phyloP scores from a whole-genome alignment of 2,888 invertebrate genomes.

The Andrena chrysosceles region DNA sequence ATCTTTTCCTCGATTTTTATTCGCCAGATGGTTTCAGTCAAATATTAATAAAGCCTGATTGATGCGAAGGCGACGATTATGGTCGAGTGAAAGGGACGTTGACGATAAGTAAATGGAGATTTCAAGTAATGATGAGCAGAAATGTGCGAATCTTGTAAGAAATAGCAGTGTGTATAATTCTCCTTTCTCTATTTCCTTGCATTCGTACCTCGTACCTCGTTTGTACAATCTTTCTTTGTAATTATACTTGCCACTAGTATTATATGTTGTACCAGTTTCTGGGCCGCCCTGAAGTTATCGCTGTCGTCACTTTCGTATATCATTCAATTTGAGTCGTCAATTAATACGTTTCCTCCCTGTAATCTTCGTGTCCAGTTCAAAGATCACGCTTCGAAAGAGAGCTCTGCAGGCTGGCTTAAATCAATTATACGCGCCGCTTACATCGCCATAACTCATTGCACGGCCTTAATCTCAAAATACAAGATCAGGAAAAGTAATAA shows the following conservation, averaged over 20 bases:
- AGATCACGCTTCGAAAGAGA: slow-evolving; percentile 22
- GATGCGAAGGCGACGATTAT: not conserved
- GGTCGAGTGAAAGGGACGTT: slow-evolving; percentile 1
- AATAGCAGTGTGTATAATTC: too few species aligned
- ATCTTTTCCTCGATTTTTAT: not conserved
- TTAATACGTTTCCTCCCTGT: slow-evolving; percentile 27
- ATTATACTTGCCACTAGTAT: not conserved
- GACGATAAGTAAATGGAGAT: not conserved
- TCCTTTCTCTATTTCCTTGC: too few species aligned
- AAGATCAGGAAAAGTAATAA: slow-evolving; percentile 60
- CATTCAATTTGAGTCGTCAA: slow-evolving; percentile 54
- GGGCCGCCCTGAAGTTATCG: not conserved
- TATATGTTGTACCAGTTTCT: too few species aligned
- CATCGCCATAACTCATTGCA: slow-evolving; percentile 55
- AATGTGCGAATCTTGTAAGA: not conserved
- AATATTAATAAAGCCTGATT: not conserved
- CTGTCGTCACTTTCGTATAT: slow-evolving; percentile 29
- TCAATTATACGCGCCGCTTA: slow-evolving; percentile 55
- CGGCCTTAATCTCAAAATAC: slow-evolving; percentile 61
- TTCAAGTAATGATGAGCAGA: not conserved
- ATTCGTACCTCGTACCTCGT: too few species aligned
- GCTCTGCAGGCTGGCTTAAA: slow-evolving; percentile 41
- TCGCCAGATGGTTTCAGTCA: not conserved
- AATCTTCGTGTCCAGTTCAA: slow-evolving; percentile 21
- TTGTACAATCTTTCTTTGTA: not conserved